Evolutionary conservation across 2,888 invertebrate species (phyloP), one percentile per base, ranked within the genome.

Genomic region (Lycocerus yunnanus): DNA sequence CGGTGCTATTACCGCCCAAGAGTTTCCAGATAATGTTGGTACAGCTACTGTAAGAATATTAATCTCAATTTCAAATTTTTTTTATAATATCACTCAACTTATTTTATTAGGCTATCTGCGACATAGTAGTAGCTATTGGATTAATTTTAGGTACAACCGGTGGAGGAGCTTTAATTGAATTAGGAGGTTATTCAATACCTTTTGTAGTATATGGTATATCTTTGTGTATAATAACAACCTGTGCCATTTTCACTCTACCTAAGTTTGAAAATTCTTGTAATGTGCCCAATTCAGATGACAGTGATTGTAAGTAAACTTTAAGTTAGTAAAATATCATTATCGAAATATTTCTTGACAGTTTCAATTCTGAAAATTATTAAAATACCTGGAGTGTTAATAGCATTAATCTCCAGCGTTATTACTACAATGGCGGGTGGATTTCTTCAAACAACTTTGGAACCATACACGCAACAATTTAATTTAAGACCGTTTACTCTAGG

Each of bases 141-240:
- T 43, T 43, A 43, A 4, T 43, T 13, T 1, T n/a, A 2, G 43
- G 43, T n/a, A 43, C 43, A 0, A 43, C n/a, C 5, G 43, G 43
- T n/a, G 43, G 43, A 43, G 43, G 43, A 43, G 43, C n/a, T 43
- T 43, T 43, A 43, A 43, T 43, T 43, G 43, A 43, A 43, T 43
- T 43, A n/a, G 43, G n/a, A n/a, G 43, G 43, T 43, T 43, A 43
- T 43, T n/a, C 43, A n/a, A 43, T n/a, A 8, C 43, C 43, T 0
- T 43, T 43, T n/a, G n/a, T 8, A 5, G n/a, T 43, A 43, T 43
- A 43, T 8, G 43, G 43, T 43, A 6, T 43, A 43, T 1, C 1
- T 43, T 1, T 43, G 2, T 43, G 43, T n/a, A 43, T n/a, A 43
- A 6, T n/a, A 43, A n/a, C 43, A 43, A 43, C 43, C 43, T 43